phyloP scores from a whole-genome alignment of 2,113 vertebrate genomes.

The Peromyscus maniculatus region DNA sequence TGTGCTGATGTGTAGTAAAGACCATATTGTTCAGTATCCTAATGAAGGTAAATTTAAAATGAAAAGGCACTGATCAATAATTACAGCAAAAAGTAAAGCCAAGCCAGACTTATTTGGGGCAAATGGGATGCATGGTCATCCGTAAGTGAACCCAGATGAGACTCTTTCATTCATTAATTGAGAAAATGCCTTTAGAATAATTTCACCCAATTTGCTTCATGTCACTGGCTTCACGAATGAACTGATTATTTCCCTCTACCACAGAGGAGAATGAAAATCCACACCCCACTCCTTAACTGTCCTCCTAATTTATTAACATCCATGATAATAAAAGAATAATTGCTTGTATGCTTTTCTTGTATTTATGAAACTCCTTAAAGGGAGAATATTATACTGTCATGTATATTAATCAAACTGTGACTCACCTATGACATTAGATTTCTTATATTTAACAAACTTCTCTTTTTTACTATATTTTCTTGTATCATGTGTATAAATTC shows the following conservation, averaged over 20 bases:
- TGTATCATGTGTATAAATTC: not conserved
- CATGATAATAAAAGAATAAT: not conserved
- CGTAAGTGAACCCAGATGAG: not conserved
- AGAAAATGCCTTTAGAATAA: not conserved
- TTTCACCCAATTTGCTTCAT: not conserved
- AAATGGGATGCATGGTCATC: not conserved
- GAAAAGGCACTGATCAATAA: not conserved
- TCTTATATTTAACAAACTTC: not conserved
- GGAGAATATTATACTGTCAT: not conserved
- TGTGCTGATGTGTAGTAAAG: not conserved
- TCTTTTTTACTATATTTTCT: slow-evolving; percentile 17
- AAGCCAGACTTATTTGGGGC: not conserved
- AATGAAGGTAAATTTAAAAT: slow-evolving; percentile 39
- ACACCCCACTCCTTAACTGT: not conserved
- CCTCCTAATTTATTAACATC: not conserved
- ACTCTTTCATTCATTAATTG: not conserved
- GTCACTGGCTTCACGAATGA: not conserved
- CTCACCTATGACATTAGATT: not conserved
- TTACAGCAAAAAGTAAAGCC: not conserved
- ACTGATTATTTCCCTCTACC: not conserved
- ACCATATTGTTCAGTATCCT: not conserved
- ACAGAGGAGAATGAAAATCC: not conserved
- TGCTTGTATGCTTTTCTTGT: not conserved
- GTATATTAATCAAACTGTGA: not conserved
- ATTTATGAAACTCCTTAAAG: not conserved